Evolutionary conservation across 2,888 invertebrate species (phyloP).

Genomic region (Agonopterix alstromeriana): DNA sequence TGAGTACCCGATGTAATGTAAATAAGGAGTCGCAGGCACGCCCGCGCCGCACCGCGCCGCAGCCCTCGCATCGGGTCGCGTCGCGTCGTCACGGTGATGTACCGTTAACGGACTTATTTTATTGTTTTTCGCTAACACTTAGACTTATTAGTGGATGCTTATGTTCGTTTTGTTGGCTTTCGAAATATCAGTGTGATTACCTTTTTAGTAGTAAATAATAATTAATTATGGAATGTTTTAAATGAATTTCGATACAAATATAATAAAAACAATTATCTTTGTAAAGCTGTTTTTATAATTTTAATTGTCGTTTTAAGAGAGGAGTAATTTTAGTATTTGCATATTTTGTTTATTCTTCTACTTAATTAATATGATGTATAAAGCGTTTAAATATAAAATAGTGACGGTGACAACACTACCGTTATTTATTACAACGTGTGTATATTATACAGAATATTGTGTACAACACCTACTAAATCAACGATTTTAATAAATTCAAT

Average conservation of each 20-base stretch:
- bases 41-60: constrained; percentile 14
- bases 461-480: too few species aligned
- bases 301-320: constrained; percentile 19
- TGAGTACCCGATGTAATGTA: constrained; percentile 37
- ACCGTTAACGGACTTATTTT: constrained; percentile 37
- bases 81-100: constrained; percentile 17
- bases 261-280: constrained; percentile 24
- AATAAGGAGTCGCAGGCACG: constrained; percentile 32
- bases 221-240: constrained; percentile 59
- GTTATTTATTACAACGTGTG: too few species aligned
- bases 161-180: constrained; percentile 71
- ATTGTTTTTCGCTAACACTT: constrained; percentile 59
- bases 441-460: too few species aligned
- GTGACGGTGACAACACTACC: too few species aligned
- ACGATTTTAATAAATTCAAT: too few species aligned
- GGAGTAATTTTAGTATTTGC: constrained; percentile 19
- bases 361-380: neutral
- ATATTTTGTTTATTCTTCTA: neutral
- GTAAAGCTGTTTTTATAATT: constrained; percentile 19
- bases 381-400: neutral
- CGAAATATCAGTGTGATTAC: constrained; percentile 71
- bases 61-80: neutral
- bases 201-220: constrained; percentile 52
- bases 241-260: constrained; percentile 30
- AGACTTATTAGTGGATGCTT: constrained; percentile 59